Evolutionary conservation across 1,140 invertebrate genomes (phyloP).

Genomic region (Cylas formicarius): DNA sequence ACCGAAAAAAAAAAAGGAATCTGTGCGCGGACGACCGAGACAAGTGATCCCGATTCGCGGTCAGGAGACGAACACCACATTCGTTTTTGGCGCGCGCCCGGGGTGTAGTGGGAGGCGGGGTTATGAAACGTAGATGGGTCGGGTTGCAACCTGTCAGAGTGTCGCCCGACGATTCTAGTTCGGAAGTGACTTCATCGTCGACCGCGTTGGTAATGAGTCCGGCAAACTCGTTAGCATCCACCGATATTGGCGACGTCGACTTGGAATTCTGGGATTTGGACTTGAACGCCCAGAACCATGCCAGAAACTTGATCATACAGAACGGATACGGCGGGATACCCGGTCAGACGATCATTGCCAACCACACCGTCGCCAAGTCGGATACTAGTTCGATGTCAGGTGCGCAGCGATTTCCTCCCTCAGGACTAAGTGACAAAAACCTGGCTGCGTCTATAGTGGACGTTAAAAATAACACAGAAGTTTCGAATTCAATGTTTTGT

Average conservation of each 20-base stretch:
- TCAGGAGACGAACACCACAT: conserved; percentile 13
- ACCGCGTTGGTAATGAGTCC: conserved; percentile 57
- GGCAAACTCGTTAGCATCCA: conserved; percentile 57
- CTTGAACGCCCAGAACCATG: conserved; percentile 37
- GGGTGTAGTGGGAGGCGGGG: conserved; percentile 7
- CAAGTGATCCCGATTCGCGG: conserved; percentile 23
- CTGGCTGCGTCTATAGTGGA: background rate
- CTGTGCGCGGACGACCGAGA: conserved; percentile 9
- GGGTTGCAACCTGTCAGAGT: conserved; percentile 59
- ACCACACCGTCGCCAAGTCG: conserved; percentile 29
- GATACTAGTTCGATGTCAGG: conserved; percentile 46
- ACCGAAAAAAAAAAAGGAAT: conserved; percentile 6
- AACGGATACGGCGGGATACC: conserved; percentile 32
- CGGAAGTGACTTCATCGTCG: conserved; percentile 65
- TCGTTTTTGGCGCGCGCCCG: background rate
- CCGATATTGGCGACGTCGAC: conserved; percentile 59
- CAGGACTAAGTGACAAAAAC: conserved; percentile 1
- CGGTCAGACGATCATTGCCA: conserved; percentile 37
- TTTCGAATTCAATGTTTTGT: conserved; percentile 1
- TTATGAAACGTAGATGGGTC: conserved; percentile 65
- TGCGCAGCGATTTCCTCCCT: conserved; percentile 16
- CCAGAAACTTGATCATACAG: conserved; percentile 34
- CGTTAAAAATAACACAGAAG: background rate
- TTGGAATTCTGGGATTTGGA: conserved; percentile 71
- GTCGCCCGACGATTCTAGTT: conserved; percentile 61